Conservation (phyloP, 2,113 vertebrate genomes). For the Origma solitaria region DNA sequence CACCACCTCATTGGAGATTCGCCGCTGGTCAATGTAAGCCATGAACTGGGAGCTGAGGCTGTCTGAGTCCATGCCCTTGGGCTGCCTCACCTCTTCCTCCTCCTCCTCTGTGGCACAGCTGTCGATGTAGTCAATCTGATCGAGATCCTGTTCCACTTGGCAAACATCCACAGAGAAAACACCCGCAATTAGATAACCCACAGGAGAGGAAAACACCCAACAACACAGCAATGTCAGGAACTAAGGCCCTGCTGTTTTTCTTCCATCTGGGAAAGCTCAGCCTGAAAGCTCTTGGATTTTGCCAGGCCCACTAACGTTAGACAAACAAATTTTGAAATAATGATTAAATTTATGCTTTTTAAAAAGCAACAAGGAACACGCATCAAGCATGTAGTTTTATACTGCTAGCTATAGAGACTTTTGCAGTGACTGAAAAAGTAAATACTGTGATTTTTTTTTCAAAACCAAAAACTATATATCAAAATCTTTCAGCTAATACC, state of each 20-base stretch:
- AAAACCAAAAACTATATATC: background rate
- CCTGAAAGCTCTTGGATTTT: background rate
- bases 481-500: background rate
- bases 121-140: slow-evolving; percentile 90
- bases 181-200: slow-evolving; percentile 1
- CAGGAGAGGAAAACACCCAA: background rate
- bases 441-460: background rate
- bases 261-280: background rate
- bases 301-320: background rate
- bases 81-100: slow-evolving; percentile 76
- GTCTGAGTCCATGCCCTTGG: slow-evolving; percentile 66
- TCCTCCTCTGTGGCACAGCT: slow-evolving; percentile 83
- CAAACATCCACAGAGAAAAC: slow-evolving; percentile 12
- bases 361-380: background rate
- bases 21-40: slow-evolving; percentile 84
- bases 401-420: background rate
- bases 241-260: background rate
- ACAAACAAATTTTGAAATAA: background rate
- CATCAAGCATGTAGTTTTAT: background rate
- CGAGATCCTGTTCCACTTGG: slow-evolving; percentile 82
- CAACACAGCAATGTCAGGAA: background rate
- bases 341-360: background rate
- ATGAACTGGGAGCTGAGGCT: slow-evolving; percentile 88
- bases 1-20: slow-evolving; percentile 79
- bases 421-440: background rate